These are phyloP conservation scores for Drosophila willistoni DNA, from an alignment of 1,140 invertebrate species.

Conservation along the genomic window DNA sequence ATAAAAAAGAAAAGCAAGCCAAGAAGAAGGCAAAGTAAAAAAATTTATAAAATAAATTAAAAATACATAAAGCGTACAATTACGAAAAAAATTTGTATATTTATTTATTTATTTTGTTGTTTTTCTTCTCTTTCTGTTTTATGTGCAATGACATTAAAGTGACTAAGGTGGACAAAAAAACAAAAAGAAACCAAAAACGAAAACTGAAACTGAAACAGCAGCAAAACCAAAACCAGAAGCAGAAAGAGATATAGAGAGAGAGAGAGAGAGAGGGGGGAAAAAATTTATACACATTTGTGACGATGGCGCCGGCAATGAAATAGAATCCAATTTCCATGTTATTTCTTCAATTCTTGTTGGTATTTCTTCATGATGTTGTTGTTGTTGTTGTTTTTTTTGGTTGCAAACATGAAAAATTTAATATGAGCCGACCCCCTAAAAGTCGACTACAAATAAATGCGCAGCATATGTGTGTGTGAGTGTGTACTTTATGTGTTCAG, in stretches of 20 bases:
- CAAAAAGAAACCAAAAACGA: neutral
- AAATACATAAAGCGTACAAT: slow-evolving; percentile 74
- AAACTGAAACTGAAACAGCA: slow-evolving; percentile 14
- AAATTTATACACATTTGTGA: neutral
- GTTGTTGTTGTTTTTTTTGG: slow-evolving; percentile 5
- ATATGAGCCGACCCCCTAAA: slow-evolving; percentile 53
- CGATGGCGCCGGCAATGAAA: slow-evolving; percentile 46
- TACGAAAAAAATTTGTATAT: slow-evolving; percentile 71
- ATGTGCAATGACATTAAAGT: slow-evolving; percentile 22
- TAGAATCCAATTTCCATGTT: slow-evolving; percentile 68
- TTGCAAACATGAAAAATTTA: slow-evolving; percentile 68
- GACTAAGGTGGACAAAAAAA: neutral
- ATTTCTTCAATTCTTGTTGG: slow-evolving; percentile 11
- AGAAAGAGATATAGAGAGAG: too few species aligned
- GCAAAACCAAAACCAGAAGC: slow-evolving; percentile 3
- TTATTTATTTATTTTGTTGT: slow-evolving; percentile 35
- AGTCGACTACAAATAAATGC: slow-evolving; percentile 65
- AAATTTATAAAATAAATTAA: slow-evolving; percentile 57
- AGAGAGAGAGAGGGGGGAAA: too few species aligned
- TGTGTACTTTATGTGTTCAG: neutral
- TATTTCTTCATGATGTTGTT: slow-evolving; percentile 22
- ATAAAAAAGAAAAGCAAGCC: slow-evolving; percentile 27
- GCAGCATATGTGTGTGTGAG: slow-evolving; percentile 19
- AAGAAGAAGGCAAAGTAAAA: too few species aligned
- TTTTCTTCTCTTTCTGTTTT: neutral